phyloP scores from a whole-genome alignment of 2,113 vertebrate species.

The Psammodynastes pulverulentus region DNA sequence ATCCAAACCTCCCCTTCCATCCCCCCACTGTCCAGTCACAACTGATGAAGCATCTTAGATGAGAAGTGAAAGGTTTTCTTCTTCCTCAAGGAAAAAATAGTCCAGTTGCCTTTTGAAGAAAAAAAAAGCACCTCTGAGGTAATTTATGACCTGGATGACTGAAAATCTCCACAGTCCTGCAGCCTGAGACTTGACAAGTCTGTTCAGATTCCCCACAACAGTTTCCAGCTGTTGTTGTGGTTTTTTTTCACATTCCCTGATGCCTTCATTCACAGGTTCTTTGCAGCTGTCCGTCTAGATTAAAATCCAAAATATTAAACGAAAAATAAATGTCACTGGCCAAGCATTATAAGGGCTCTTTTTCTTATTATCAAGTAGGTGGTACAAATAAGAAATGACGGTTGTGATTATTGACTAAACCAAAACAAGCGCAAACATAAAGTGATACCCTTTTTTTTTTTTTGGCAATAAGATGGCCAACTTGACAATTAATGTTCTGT shows the following conservation, averaged over 20 bases:
- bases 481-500: constrained; percentile 41
- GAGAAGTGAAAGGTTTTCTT: not conserved
- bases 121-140: not conserved
- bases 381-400: constrained; percentile 16
- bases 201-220: not conserved
- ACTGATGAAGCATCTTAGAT: not conserved
- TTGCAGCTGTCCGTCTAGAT: not conserved
- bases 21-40: not conserved
- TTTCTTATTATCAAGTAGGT: constrained; percentile 34
- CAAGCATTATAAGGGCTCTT: not conserved
- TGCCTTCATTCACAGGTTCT: not conserved
- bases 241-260: not conserved
- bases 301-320: not conserved
- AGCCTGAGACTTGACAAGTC: not conserved
- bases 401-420: constrained; percentile 1
- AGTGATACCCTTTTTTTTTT: not conserved
- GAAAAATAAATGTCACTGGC: not conserved
- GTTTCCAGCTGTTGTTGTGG: not conserved
- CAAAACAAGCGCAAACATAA: not conserved
- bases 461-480: not conserved
- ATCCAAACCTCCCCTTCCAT: too few relatives aligned
- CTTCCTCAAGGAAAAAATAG: not conserved
- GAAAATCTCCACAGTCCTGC: not conserved
- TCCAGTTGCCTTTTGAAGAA: not conserved
- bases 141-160: not conserved